Evolutionary conservation across 2,888 invertebrate genomes (phyloP).

Genomic region (Archips xylosteana): DNA sequence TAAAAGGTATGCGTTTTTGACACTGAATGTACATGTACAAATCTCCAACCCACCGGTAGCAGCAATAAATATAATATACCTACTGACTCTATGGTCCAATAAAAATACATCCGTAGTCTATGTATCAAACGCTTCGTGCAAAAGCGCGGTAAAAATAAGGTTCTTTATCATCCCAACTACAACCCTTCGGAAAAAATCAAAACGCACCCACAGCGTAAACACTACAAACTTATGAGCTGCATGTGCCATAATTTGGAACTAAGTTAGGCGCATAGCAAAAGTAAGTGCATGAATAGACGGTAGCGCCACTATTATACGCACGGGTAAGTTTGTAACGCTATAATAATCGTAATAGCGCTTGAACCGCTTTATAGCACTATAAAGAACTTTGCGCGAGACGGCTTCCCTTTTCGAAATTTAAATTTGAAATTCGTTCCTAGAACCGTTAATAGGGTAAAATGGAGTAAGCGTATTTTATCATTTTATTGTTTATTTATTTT

Average conservation of each 20-base stretch:
- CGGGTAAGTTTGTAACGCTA: constrained; percentile 19
- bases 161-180: constrained; percentile 40
- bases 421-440: constrained; percentile 41
- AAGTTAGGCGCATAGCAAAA: background rate
- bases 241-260: constrained; percentile 23
- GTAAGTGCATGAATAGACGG: background rate
- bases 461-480: constrained; percentile 37
- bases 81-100: constrained; percentile 27
- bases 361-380: constrained; percentile 42
- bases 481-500: constrained; percentile 43
- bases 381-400: constrained; percentile 41
- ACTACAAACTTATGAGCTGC: constrained; percentile 9
- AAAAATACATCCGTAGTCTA: constrained; percentile 25
- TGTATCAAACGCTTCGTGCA: constrained; percentile 20
- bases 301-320: constrained; percentile 20
- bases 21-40: no score
- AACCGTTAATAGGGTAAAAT: constrained; percentile 42
- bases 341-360: constrained; percentile 41
- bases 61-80: constrained; percentile 18
- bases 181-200: constrained; percentile 36
- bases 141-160: constrained; percentile 35
- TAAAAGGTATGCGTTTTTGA: no score
- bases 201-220: constrained; percentile 37
- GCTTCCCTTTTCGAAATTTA: constrained; percentile 40
- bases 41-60: background rate